Evolutionary conservation across 2,797 vertebrate genomes (phyloP).

Genomic region (Oophaga sylvatica): DNA sequence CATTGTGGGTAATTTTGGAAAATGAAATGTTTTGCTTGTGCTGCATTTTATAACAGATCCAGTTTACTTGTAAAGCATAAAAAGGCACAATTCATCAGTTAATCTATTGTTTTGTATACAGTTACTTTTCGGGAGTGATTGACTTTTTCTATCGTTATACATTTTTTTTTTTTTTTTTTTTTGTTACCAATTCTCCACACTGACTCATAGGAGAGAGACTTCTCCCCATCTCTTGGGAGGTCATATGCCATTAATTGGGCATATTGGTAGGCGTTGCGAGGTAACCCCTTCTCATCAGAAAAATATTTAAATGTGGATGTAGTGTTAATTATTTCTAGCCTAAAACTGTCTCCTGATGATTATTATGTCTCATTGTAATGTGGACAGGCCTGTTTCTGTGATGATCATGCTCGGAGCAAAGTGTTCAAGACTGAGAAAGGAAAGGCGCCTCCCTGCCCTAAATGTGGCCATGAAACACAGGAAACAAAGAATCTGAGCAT

Average conservation of each 20-base stretch:
- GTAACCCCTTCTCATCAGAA: not conserved
- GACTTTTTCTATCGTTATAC: not conserved
- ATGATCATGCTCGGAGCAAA: constrained; percentile 93
- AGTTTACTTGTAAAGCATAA: no score
- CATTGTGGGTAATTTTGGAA: not conserved
- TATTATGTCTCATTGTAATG: constrained; percentile 9
- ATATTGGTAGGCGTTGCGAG: not conserved
- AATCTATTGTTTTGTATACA: no score
- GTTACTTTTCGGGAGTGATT: no score
- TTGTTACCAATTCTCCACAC: not conserved
- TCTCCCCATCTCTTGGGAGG: no score
- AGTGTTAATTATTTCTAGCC: not conserved
- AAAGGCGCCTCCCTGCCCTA: constrained; percentile 91
- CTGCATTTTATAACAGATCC: not conserved
- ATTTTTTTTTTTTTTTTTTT: not conserved
- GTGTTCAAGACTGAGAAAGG: constrained; percentile 98
- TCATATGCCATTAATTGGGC: not conserved
- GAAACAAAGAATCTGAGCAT: constrained; percentile 99
- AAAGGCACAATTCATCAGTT: no score
- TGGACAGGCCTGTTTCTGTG: constrained; percentile 90
- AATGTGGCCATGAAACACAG: constrained; percentile 97
- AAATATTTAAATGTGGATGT: not conserved
- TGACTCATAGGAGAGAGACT: no score
- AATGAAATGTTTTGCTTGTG: not conserved
- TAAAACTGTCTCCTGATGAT: not conserved